Conservation (phyloP, 53 echinoderm and acorn worm species). For the Echinarachnius parma region DNA sequence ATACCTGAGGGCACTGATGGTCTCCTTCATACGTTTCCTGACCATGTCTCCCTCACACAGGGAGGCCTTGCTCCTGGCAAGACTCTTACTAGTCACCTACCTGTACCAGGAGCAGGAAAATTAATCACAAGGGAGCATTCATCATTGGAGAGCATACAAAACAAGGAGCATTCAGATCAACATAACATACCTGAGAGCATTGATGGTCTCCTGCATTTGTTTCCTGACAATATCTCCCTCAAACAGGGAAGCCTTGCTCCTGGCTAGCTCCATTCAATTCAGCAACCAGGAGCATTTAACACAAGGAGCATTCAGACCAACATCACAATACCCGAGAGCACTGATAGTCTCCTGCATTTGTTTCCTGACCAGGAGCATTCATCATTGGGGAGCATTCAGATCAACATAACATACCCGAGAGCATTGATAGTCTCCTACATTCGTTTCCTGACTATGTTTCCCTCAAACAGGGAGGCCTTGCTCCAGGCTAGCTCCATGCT, state of each 20-base stretch:
- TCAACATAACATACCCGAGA: no score
- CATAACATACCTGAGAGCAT: slow-evolving; percentile 66
- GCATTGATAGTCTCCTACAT: slow-evolving; percentile 46
- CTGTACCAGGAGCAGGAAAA: no score
- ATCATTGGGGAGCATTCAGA: no score
- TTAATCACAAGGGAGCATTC: no score
- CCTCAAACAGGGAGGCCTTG: slow-evolving; percentile 52
- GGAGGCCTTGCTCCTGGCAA: slow-evolving; percentile 58
- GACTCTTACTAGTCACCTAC: slow-evolving; percentile 62
- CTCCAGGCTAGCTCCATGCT: slow-evolving; percentile 65
- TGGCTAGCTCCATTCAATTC: slow-evolving; percentile 74
- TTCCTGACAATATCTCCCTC: slow-evolving; percentile 37
- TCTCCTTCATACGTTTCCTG: slow-evolving; percentile 45
- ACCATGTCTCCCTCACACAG: slow-evolving; percentile 41
- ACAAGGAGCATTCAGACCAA: no score
- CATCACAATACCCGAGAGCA: slow-evolving; percentile 65
- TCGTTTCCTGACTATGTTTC: slow-evolving; percentile 36
- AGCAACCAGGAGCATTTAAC: no score
- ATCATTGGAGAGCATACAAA: no score
- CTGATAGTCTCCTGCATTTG: slow-evolving; percentile 52
- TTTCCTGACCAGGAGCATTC: no score
- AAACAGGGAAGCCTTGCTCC: slow-evolving; percentile 51
- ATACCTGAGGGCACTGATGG: slow-evolving; percentile 59
- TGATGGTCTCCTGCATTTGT: slow-evolving; percentile 50
- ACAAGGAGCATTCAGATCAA: no score